Evolutionary conservation across 2,113 vertebrate genomes (phyloP).

Genomic region (Microtus montanus): DNA sequence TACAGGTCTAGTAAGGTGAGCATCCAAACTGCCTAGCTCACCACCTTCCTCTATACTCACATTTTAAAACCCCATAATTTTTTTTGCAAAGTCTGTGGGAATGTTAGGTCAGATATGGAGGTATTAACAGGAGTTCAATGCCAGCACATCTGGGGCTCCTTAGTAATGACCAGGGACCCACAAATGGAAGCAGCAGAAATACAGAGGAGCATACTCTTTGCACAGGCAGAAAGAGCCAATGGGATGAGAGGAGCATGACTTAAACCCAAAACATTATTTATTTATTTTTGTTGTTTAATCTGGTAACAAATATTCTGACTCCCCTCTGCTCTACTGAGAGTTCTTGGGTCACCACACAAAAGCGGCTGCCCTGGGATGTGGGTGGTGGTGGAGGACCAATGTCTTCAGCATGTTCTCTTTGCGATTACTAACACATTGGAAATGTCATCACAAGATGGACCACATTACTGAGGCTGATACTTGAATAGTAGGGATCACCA

Average conservation of each 20-base stretch:
- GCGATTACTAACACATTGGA: constrained; percentile 54
- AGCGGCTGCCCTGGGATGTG: neutral
- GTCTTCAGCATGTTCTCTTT: constrained; percentile 51
- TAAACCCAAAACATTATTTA: neutral
- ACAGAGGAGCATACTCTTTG: neutral
- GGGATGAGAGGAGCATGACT: neutral
- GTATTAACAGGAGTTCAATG: neutral
- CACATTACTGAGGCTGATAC: constrained; percentile 47
- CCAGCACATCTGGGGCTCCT: neutral
- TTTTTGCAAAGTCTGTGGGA: neutral
- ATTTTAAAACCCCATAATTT: neutral
- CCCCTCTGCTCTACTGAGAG: neutral
- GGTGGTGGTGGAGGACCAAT: constrained; percentile 19
- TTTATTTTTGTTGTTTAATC: neutral
- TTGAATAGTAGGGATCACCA: constrained; percentile 37
- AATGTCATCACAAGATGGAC: constrained; percentile 54
- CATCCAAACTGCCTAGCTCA: neutral
- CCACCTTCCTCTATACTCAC: neutral
- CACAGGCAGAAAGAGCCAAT: neutral
- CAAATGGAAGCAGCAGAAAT: neutral
- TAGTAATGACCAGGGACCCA: neutral
- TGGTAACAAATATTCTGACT: constrained; percentile 40
- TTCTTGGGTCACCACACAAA: constrained; percentile 43
- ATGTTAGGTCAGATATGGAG: constrained; percentile 9
- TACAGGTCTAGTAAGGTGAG: too few relatives aligned